Evolutionary conservation across 2,888 invertebrate species (phyloP).

Genomic region (Epinotia bilunana): DNA sequence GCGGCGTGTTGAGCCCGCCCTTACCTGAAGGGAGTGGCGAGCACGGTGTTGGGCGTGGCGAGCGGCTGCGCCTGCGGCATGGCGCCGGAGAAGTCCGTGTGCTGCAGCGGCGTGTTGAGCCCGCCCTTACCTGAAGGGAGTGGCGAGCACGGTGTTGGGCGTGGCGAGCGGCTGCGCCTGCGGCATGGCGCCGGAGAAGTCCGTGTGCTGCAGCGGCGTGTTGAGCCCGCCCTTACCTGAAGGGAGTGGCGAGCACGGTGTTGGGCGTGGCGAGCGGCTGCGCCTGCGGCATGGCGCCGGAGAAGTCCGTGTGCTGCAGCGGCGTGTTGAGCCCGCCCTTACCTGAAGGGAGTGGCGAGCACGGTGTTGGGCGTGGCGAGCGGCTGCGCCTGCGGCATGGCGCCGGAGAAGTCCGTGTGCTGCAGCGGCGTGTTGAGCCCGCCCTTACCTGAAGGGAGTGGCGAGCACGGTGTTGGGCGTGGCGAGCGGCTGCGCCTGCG

Average conservation of each 20-base stretch:
- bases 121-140: constrained; percentile 97
- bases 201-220: constrained; percentile 95
- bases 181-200: constrained; percentile 94
- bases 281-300: constrained; percentile 90
- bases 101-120: constrained; percentile 95
- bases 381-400: constrained; percentile 88
- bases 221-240: constrained; percentile 97
- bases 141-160: constrained; percentile 95
- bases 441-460: constrained; percentile 95
- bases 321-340: constrained; percentile 98
- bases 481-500: constrained; percentile 87
- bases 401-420: constrained; percentile 94
- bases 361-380: constrained; percentile 96
- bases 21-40: constrained; percentile 96
- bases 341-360: constrained; percentile 93
- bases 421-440: constrained; percentile 97
- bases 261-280: constrained; percentile 92
- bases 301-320: constrained; percentile 94
- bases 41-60: constrained; percentile 95
- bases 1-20: constrained; percentile 97
- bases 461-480: constrained; percentile 97
- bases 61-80: constrained; percentile 88
- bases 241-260: constrained; percentile 95
- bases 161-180: constrained; percentile 88
- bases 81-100: constrained; percentile 94